These are phyloP conservation scores for Plodia interpunctella DNA, from an alignment of 1,140 invertebrate species.

Conservation along the genomic window DNA sequence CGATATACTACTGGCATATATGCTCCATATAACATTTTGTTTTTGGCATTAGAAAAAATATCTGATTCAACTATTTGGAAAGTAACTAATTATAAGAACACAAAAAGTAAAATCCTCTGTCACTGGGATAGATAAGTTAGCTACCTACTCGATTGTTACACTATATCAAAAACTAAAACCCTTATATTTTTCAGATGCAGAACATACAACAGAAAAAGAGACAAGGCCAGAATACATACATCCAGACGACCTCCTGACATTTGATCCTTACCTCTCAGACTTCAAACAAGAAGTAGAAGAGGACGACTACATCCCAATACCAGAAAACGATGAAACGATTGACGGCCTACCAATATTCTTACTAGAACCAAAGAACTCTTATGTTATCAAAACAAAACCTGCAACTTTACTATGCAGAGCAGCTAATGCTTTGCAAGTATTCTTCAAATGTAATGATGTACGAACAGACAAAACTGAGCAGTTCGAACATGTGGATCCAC, in stretches of 20 bases:
- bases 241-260: constrained; percentile 58
- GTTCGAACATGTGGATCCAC: constrained; percentile 88
- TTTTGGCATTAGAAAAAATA: too few species aligned
- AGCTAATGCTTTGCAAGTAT: constrained; percentile 88
- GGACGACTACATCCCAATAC: constrained; percentile 65
- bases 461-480: constrained; percentile 79
- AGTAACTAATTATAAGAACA: too few species aligned
- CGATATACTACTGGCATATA: too few species aligned
- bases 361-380: constrained; percentile 89
- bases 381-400: constrained; percentile 91
- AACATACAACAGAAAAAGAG: constrained; percentile 61
- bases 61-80: too few species aligned
- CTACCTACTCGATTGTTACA: too few species aligned
- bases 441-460: constrained; percentile 91
- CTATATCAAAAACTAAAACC: neutral
- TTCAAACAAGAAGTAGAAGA: constrained; percentile 58
- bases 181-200: constrained; percentile 38
- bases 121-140: too few species aligned
- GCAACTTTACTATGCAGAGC: constrained; percentile 91
- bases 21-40: too few species aligned
- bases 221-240: constrained; percentile 65
- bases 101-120: too few species aligned
- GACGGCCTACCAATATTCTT: constrained; percentile 87
- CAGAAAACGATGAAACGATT: constrained; percentile 70
- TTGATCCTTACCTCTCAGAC: constrained; percentile 67